Evolutionary conservation across 2,113 vertebrate species (phyloP).

Genomic region (Carassius carassius): DNA sequence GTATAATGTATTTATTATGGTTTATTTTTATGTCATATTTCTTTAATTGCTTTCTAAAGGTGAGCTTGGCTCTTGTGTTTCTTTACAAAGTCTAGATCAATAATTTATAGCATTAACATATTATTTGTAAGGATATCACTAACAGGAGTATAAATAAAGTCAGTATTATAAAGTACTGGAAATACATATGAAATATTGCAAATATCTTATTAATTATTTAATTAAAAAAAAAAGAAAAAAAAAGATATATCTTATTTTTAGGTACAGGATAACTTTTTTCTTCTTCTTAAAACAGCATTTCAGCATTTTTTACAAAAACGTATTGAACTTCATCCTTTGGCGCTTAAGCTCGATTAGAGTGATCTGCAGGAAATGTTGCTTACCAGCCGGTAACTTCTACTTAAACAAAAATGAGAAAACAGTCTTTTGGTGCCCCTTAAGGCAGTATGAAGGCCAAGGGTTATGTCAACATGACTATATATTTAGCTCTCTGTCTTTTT

Average conservation of each 20-base stretch:
- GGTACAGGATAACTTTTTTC: neutral
- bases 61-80: neutral
- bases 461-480: neutral
- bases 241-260: too few relatives aligned
- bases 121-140: neutral
- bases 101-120: neutral
- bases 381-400: neutral
- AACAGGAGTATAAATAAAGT: neutral
- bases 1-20: neutral
- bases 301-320: constrained; percentile 21
- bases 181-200: neutral
- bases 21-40: neutral
- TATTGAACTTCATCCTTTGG: neutral
- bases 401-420: constrained; percentile 39
- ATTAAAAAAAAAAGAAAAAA: neutral
- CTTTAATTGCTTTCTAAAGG: neutral
- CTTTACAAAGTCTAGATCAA: neutral
- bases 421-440: constrained; percentile 76
- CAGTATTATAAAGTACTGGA: neutral
- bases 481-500: neutral
- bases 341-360: neutral
- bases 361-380: neutral
- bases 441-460: constrained; percentile 56
- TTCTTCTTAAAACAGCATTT: neutral
- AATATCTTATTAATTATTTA: neutral